Conservation (phyloP, 2,113 vertebrate genomes). For the Ammodramus savannarum region DNA sequence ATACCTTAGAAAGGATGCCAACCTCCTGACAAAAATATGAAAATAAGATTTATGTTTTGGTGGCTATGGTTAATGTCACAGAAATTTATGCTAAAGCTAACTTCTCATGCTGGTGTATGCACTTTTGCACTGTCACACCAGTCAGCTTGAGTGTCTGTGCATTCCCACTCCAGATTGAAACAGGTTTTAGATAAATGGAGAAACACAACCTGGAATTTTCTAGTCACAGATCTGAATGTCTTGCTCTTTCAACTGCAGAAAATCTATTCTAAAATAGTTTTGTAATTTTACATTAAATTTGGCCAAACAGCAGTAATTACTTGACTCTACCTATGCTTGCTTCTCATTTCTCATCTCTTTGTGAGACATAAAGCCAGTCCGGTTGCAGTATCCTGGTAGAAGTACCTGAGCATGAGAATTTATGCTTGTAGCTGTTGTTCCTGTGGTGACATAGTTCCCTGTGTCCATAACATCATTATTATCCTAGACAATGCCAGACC, state of each 20-base stretch:
- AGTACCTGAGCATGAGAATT: not conserved
- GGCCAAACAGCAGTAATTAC: not conserved
- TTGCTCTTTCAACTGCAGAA: not conserved
- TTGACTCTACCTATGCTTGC: not conserved
- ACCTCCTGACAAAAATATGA: not conserved
- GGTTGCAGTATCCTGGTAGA: not conserved
- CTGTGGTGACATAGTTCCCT: not conserved
- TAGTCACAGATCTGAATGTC: not conserved
- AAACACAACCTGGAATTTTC: not conserved
- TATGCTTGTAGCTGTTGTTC: not conserved
- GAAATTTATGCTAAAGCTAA: not conserved
- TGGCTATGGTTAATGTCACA: not conserved
- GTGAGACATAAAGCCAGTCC: not conserved
- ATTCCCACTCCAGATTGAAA: not conserved
- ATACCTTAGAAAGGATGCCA: not conserved
- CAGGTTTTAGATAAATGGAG: not conserved
- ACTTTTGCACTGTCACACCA: not conserved
- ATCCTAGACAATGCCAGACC: not conserved
- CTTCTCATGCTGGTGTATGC: not conserved
- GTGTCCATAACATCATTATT: not conserved
- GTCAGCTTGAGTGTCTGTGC: no score
- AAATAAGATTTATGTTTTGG: not conserved
- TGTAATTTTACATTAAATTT: not conserved
- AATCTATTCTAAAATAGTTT: not conserved
- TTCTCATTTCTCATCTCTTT: not conserved